Evolutionary conservation across 2,888 invertebrate species (phyloP).

Genomic region (Drosophila paranaensis): DNA sequence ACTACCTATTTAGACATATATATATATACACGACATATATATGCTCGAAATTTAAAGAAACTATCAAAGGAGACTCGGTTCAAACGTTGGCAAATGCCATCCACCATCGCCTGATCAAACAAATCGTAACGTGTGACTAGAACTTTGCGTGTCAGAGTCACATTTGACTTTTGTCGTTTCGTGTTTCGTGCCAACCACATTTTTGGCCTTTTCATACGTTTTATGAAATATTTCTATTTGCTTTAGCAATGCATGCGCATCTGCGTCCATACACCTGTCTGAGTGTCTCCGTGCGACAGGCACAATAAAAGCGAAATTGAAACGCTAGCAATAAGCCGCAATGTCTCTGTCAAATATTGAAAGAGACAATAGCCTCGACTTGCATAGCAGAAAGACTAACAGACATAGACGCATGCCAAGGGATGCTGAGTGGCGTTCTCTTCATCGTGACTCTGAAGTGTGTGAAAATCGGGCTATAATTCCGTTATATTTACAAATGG

Average conservation of each 20-base stretch:
- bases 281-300: conserved; percentile 13
- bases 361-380: neutral
- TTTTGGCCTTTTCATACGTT: conserved; percentile 19
- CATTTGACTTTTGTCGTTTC: conserved; percentile 80
- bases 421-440: neutral
- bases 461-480: conserved; percentile 5
- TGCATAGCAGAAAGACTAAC: neutral
- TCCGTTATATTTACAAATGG: conserved; percentile 4
- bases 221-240: conserved; percentile 46
- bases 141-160: conserved; percentile 75
- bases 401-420: too few relatives aligned
- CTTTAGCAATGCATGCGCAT: conserved; percentile 17
- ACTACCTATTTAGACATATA: neutral
- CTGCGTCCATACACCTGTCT: conserved; percentile 15
- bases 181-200: conserved; percentile 41
- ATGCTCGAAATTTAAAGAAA: conserved; percentile 6
- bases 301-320: conserved; percentile 67
- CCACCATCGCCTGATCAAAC: conserved; percentile 39
- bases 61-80: too few relatives aligned
- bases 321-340: conserved; percentile 59
- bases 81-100: neutral
- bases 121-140: conserved; percentile 69
- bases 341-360: conserved; percentile 56
- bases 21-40: neutral
- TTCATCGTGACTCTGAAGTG: neutral